Evolutionary conservation across 2,888 invertebrate species (phyloP).

Genomic region (Cataglyphis rosenhaueri): DNA sequence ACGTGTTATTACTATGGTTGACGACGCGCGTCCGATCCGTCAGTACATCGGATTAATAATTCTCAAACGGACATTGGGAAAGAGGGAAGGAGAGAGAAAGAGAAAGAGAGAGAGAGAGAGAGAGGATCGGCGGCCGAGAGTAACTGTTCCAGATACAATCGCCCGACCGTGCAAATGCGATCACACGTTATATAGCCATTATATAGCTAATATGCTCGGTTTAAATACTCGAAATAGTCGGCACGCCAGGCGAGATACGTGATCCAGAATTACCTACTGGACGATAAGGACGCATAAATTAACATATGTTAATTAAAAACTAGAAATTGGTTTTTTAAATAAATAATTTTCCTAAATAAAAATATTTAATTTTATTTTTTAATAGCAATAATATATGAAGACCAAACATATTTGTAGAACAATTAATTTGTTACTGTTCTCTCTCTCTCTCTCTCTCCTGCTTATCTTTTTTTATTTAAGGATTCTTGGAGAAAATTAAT

Average conservation of each 20-base stretch:
- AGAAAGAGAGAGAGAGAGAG: not conserved
- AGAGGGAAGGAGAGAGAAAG: not conserved
- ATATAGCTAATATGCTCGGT: constrained; percentile 35
- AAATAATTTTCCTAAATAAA: not conserved
- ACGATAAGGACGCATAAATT: constrained; percentile 2
- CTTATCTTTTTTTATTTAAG: not conserved
- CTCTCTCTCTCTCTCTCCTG: no score
- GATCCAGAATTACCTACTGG: not conserved
- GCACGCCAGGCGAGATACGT: not conserved
- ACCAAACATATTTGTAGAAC: no score
- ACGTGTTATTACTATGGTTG: constrained; percentile 38
- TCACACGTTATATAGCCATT: constrained; percentile 44
- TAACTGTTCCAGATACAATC: constrained; percentile 22
- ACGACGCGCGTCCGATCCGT: constrained; percentile 45
- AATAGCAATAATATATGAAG: no score
- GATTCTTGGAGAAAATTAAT: not conserved
- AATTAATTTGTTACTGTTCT: not conserved
- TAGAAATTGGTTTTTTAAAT: not conserved
- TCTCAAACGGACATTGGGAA: constrained; percentile 36
- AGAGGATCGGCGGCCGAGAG: not conserved
- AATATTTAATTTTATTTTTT: not conserved
- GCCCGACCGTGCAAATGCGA: constrained; percentile 39
- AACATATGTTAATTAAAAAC: not conserved
- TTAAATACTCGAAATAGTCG: constrained; percentile 44
- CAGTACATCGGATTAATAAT: constrained; percentile 41